These are phyloP conservation scores for Pseudobourletiella spinata DNA, from an alignment of 1,140 invertebrate species.

Conservation along the genomic window DNA sequence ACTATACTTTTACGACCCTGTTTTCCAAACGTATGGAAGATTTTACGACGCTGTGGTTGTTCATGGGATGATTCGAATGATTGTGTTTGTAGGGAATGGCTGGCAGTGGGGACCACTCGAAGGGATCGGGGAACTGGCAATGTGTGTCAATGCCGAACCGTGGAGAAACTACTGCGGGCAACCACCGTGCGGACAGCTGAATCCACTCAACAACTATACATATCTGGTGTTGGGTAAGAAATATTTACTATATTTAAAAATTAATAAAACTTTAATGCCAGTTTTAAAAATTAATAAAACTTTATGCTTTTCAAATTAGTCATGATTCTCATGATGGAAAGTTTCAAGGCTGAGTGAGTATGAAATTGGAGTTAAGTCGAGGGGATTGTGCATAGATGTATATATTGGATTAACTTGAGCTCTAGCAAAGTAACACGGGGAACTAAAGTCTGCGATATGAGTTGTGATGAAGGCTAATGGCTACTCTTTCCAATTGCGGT, in stretches of 20 bases:
- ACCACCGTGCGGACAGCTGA: slow-evolving; percentile 31
- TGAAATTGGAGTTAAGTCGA: no score
- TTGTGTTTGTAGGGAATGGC: slow-evolving; percentile 18
- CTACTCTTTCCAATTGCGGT: no score
- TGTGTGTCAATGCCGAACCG: slow-evolving; percentile 34
- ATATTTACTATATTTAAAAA: background rate
- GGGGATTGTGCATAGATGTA: no score
- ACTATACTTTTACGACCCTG: no score
- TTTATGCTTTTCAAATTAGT: no score
- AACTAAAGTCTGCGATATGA: no score
- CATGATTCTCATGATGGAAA: background rate
- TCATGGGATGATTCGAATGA: background rate
- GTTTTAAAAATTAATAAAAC: background rate
- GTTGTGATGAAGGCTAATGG: no score
- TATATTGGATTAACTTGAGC: no score
- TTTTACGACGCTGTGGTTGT: background rate
- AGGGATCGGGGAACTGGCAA: slow-evolving; percentile 28
- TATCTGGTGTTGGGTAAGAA: slow-evolving; percentile 32
- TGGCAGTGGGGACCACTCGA: slow-evolving; percentile 34
- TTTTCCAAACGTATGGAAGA: background rate
- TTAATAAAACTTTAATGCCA: background rate
- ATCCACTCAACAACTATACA: slow-evolving; percentile 34
- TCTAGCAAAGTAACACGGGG: background rate
- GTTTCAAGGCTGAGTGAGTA: no score
- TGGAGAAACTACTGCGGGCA: slow-evolving; percentile 28